These are phyloP conservation scores for Mormyrus iriodes DNA, from an alignment of 2,113 vertebrate genomes.

Conservation along the genomic window DNA sequence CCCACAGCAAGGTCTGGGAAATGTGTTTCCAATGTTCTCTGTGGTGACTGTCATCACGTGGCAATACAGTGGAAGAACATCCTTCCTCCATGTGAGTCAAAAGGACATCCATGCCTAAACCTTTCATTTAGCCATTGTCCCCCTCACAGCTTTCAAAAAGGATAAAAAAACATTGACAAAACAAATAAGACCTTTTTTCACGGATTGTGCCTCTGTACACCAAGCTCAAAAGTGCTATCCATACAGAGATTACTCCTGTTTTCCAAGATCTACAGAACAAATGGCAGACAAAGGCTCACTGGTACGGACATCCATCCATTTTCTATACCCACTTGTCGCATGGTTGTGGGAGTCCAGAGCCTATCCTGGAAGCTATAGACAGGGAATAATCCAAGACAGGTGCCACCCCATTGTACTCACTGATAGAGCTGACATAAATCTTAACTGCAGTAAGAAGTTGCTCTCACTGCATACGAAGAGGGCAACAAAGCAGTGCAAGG, in stretches of 20 bases:
- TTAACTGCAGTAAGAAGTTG: neutral
- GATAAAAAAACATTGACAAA: neutral
- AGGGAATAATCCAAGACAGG: too few relatives aligned
- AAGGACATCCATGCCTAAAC: neutral
- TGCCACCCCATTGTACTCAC: too few relatives aligned
- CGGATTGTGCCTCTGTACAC: neutral
- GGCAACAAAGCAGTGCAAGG: neutral
- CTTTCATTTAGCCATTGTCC: neutral
- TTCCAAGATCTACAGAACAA: neutral
- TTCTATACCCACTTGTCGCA: neutral
- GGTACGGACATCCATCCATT: neutral
- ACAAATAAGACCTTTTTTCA: neutral
- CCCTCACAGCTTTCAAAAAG: neutral
- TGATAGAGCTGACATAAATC: neutral
- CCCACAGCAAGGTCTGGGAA: neutral
- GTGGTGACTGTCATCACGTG: neutral
- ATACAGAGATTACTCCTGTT: neutral
- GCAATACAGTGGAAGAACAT: neutral
- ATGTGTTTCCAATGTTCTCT: neutral
- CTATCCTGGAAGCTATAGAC: too few relatives aligned
- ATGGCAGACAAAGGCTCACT: neutral
- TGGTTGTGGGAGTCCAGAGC: too few relatives aligned
- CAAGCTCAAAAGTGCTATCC: neutral
- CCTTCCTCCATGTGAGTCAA: neutral
- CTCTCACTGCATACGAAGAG: neutral